Conservation (phyloP, 2,797 vertebrate genomes). For the Mormyrus proboscirostris region DNA sequence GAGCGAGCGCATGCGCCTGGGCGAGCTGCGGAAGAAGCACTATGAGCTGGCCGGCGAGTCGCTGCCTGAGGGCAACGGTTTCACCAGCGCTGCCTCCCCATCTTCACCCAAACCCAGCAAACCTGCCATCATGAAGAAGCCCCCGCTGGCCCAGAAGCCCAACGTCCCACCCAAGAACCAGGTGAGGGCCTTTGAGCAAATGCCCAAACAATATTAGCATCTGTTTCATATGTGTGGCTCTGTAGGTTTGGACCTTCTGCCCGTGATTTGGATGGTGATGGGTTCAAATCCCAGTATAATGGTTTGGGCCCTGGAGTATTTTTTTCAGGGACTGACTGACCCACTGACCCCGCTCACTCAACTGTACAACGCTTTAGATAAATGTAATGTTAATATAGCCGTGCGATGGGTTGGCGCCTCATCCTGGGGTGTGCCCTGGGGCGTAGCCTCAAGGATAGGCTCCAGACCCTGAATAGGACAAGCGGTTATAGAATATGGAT, state of each 20-base stretch:
- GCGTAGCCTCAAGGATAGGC: background rate
- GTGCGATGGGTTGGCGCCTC: background rate
- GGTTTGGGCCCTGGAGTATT: background rate
- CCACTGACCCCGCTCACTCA: background rate
- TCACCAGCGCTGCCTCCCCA: conserved; percentile 26
- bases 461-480: background rate
- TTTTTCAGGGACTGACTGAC: background rate
- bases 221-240: background rate
- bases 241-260: background rate
- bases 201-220: background rate
- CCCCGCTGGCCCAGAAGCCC: conserved; percentile 79
- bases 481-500: background rate
- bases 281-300: background rate
- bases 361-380: background rate
- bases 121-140: conserved; percentile 70
- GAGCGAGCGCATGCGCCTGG: conserved; percentile 78
- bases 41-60: conserved; percentile 72
- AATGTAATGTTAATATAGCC: background rate
- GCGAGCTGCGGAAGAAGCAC: conserved; percentile 87
- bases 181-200: conserved; percentile 46
- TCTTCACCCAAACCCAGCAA: conserved; percentile 62
- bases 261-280: background rate
- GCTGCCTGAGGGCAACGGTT: conserved; percentile 47
- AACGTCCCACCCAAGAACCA: conserved; percentile 50
- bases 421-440: background rate